phyloP scores from a whole-genome alignment of 2,797 vertebrate genomes.

The Leptoclinus maculatus region DNA sequence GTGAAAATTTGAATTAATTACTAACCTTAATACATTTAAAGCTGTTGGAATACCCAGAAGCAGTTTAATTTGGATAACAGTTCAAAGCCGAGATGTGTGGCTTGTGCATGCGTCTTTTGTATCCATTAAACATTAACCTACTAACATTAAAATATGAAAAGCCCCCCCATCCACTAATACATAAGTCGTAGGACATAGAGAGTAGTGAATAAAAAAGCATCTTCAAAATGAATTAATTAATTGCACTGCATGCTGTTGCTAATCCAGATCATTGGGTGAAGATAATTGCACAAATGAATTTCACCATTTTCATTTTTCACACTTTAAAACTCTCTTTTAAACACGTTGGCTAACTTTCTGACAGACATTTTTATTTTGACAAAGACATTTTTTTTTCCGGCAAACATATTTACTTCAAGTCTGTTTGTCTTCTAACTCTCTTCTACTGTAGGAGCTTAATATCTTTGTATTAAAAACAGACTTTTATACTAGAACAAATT shows the following conservation, averaged over 20 bases:
- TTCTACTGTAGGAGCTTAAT: slow-evolving; percentile 66
- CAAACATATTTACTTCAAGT: slow-evolving; percentile 49
- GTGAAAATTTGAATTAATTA: slow-evolving; percentile 53
- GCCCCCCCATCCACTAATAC: slow-evolving; percentile 53
- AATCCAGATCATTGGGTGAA: slow-evolving; percentile 29
- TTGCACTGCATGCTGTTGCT: slow-evolving; percentile 64
- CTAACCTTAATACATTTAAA: slow-evolving; percentile 47
- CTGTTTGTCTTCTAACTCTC: slow-evolving; percentile 68
- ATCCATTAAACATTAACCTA: slow-evolving; percentile 64
- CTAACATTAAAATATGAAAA: slow-evolving; percentile 55
- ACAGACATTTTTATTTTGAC: slow-evolving; percentile 40
- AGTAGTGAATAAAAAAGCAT: slow-evolving; percentile 14
- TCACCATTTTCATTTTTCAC: slow-evolving; percentile 37
- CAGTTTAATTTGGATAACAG: slow-evolving; percentile 56
- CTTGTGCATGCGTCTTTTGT: slow-evolving; percentile 77
- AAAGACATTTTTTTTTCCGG: slow-evolving; percentile 22
- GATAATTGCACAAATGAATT: slow-evolving; percentile 12
- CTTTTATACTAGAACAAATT: slow-evolving; percentile 74
- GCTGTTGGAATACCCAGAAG: slow-evolving; percentile 30
- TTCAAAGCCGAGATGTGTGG: slow-evolving; percentile 46
- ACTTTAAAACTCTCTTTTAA: slow-evolving; percentile 30
- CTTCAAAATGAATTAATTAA: slow-evolving; percentile 44
- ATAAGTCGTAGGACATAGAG: slow-evolving; percentile 23
- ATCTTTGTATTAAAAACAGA: slow-evolving; percentile 77
- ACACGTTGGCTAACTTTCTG: slow-evolving; percentile 43